Evolutionary conservation across 92 coral and sea anemone species (phyloP).

Genomic region (Epizoanthus stellaris): DNA sequence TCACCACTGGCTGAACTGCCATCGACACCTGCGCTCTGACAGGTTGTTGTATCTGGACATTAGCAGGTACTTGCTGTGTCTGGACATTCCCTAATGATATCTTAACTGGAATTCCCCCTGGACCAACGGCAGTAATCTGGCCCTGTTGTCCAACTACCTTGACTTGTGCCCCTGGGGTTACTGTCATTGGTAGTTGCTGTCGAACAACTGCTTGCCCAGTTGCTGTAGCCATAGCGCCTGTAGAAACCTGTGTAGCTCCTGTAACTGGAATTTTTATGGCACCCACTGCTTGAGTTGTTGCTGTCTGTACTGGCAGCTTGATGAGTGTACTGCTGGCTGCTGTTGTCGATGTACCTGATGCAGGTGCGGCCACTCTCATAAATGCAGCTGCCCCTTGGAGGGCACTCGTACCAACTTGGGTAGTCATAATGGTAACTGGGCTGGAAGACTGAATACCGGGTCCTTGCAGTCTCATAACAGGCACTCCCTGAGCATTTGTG

Average conservation of each 20-base stretch:
- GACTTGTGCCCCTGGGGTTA: slow-evolving; percentile 86
- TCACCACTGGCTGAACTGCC: slow-evolving; percentile 52
- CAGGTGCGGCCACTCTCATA: slow-evolving; percentile 78
- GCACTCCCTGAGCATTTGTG: slow-evolving; percentile 94
- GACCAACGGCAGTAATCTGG: slow-evolving; percentile 87
- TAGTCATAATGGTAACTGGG: slow-evolving; percentile 75
- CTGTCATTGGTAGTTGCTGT: slow-evolving; percentile 77
- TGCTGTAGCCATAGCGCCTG: slow-evolving; percentile 21
- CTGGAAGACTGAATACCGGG: slow-evolving; percentile 80
- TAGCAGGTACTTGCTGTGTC: slow-evolving; percentile 67
- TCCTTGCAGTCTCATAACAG: slow-evolving; percentile 94
- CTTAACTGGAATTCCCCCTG: slow-evolving; percentile 89
- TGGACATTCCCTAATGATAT: slow-evolving; percentile 78
- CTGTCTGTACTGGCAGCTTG: slow-evolving; percentile 67
- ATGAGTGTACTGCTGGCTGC: slow-evolving; percentile 58
- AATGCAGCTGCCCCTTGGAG: slow-evolving; percentile 83
- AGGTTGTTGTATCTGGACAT: slow-evolving; percentile 71
- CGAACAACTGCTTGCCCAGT: slow-evolving; percentile 52
- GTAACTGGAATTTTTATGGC: slow-evolving; percentile 66
- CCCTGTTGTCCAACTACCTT: slow-evolving; percentile 85
- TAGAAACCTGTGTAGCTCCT: slow-evolving; percentile 50
- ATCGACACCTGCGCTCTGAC: slow-evolving; percentile 58
- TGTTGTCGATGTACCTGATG: slow-evolving; percentile 51
- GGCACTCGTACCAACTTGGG: slow-evolving; percentile 78
- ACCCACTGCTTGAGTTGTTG: slow-evolving; percentile 52